These are phyloP conservation scores for Acestrorhynchus altus DNA, from an alignment of 2,797 vertebrate species.

Conservation along the genomic window DNA sequence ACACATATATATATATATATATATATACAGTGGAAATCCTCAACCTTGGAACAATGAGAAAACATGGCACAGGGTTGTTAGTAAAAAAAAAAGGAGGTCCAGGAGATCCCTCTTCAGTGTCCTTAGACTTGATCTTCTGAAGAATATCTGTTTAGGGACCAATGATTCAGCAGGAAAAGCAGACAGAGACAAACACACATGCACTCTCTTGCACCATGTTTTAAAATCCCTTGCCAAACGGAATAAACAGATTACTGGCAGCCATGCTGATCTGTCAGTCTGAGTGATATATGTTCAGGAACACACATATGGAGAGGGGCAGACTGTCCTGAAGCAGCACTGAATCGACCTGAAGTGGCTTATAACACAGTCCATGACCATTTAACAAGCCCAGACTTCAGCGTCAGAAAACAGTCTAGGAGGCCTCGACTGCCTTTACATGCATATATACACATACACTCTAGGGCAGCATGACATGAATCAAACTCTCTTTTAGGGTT, in stretches of 20 bases:
- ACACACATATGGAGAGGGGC: slow-evolving; percentile 32
- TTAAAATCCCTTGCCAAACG: slow-evolving; percentile 49
- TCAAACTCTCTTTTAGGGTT: neutral
- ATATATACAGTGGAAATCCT: slow-evolving; percentile 1
- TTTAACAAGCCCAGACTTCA: slow-evolving; percentile 36
- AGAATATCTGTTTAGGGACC: slow-evolving; percentile 49
- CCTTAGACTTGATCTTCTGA: slow-evolving; percentile 44
- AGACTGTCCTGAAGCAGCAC: slow-evolving; percentile 21
- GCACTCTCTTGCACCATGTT: slow-evolving; percentile 27
- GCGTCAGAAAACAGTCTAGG: neutral
- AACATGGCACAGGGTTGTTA: slow-evolving; percentile 11
- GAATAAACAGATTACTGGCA: slow-evolving; percentile 54
- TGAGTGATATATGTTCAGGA: slow-evolving; percentile 28
- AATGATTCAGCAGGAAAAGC: slow-evolving; percentile 51
- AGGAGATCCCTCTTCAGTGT: slow-evolving; percentile 34
- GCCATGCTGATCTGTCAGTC: slow-evolving; percentile 20
- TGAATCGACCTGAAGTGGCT: slow-evolving; percentile 24
- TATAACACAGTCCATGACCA: slow-evolving; percentile 7
- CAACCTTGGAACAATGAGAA: slow-evolving; percentile 18
- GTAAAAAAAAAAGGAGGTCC: slow-evolving; percentile 19
- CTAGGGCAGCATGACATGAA: neutral
- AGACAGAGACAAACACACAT: slow-evolving; percentile 47
- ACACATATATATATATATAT: slow-evolving; percentile 28
- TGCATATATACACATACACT: neutral
- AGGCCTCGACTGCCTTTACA: neutral